These are phyloP conservation scores for Mastigias papua DNA, from an alignment of 30 jellyfish, hydroid and myxozoan genomes.

Conservation along the genomic window DNA sequence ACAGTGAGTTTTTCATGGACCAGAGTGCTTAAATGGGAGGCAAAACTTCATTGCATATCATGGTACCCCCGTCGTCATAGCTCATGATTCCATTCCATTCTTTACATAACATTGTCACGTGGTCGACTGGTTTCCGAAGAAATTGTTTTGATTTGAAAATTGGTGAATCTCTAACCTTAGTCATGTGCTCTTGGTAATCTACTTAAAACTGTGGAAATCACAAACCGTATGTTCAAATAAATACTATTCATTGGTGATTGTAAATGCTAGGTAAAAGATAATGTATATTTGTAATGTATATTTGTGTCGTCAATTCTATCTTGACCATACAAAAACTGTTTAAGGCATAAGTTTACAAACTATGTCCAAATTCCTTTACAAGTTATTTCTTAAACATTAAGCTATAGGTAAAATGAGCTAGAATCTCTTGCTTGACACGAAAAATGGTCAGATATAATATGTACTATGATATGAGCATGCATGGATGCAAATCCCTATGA, in stretches of 20 bases:
- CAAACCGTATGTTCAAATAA: conserved; percentile 2
- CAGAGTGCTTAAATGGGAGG: not conserved
- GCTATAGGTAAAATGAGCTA: no score
- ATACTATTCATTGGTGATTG: not conserved
- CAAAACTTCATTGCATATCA: not conserved
- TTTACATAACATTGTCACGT: conserved; percentile 53
- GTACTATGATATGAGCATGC: no score
- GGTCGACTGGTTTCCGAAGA: not conserved
- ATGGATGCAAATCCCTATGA: no score
- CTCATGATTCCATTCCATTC: conserved; percentile 23
- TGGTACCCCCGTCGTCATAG: not conserved
- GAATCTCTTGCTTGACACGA: no score
- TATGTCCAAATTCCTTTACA: no score
- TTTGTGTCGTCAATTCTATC: no score
- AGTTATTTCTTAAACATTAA: no score
- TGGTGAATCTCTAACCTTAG: conserved; percentile 15
- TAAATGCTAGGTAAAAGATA: not conserved
- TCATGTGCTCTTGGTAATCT: conserved; percentile 6
- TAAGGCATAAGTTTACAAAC: no score
- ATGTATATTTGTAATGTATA: no score
- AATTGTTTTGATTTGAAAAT: conserved; percentile 10
- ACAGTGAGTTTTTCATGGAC: no score
- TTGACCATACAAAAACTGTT: no score
- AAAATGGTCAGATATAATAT: no score
- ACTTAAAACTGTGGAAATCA: not conserved